Evolutionary conservation across 2,888 invertebrate species (phyloP), one percentile per base, ranked within the genome.

Genomic region (Allophyes oxyacanthae): DNA sequence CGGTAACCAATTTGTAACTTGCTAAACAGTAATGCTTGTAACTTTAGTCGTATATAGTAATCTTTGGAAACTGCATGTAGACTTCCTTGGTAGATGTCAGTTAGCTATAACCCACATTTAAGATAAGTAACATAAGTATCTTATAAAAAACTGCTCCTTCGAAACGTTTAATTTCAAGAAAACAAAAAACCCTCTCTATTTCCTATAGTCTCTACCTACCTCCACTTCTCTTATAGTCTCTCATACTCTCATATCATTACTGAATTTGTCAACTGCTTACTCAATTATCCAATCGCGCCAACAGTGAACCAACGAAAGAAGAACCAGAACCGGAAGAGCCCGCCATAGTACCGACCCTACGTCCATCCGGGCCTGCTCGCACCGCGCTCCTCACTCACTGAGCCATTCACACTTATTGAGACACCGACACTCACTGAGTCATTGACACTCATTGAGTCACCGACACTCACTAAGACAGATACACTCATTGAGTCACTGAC

Each of bases 311-410:
- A 32, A 82, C 83, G 11, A 88, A 85, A 49, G 85, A 84, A 50
- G 86, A 84, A 43, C 66, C 83, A 37, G 86, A 84, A 49, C 61
- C 82, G 6, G 88, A 88, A 36, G 91, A 92, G 54, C 89, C 91
- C 9, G 88, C 85, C 49, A 92, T 93, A 69, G 90, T 92, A 41
- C 91, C 92, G 5, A 91, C 84, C 5, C 77, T 92, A 33, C 86
- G 92, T 15, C 91, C 92, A 0, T 64, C 88, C 0, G 87, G 87
- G 13, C 91, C 92, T 0, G 66, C 89, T 32, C 84, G 91, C 32
- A 66, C 90, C 8, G 71, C 84, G 2, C 76, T 88, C 32, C 84
- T 83, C 67, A 86, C 85, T 52, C 89, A 84, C 58, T 88, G 75
- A 84, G 20, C 20, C 52, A 32, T 34, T 28, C 14, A 42, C 36